Evolutionary conservation across 2,113 vertebrate genomes (phyloP).

Genomic region (Hemibagrus wyckioides): DNA sequence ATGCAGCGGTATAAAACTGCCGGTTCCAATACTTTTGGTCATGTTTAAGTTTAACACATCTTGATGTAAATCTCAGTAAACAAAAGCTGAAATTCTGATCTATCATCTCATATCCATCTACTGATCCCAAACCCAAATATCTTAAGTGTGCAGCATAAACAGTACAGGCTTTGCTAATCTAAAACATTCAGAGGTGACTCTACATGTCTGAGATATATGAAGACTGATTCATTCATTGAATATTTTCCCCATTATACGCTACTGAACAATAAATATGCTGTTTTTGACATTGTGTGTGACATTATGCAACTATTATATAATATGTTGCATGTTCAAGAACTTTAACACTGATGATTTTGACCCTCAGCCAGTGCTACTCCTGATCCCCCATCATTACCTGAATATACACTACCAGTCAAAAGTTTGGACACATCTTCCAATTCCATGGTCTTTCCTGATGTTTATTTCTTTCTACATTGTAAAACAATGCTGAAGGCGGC

Average conservation of each 20-base stretch:
- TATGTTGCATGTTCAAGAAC: too few relatives aligned
- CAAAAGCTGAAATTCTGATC: neutral
- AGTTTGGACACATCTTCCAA: too few relatives aligned
- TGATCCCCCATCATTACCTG: too few relatives aligned
- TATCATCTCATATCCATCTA: neutral
- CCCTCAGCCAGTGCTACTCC: too few relatives aligned
- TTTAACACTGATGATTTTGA: too few relatives aligned
- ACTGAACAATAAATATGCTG: too few relatives aligned
- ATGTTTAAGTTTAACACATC: neutral
- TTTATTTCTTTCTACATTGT: too few relatives aligned
- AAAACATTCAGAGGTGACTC: neutral
- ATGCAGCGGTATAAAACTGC: neutral
- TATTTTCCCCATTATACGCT: neutral
- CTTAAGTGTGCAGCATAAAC: neutral
- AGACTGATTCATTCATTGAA: neutral
- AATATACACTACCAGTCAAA: too few relatives aligned
- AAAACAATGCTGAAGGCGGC: too few relatives aligned
- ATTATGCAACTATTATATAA: too few relatives aligned
- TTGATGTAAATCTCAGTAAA: neutral
- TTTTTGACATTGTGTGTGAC: too few relatives aligned
- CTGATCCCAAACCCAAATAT: neutral
- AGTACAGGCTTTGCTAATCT: neutral
- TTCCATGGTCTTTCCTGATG: too few relatives aligned
- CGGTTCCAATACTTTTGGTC: neutral
- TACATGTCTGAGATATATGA: neutral